These are phyloP conservation scores for Palaemon carinicauda DNA, from an alignment of 1,140 invertebrate genomes.

Conservation along the genomic window DNA sequence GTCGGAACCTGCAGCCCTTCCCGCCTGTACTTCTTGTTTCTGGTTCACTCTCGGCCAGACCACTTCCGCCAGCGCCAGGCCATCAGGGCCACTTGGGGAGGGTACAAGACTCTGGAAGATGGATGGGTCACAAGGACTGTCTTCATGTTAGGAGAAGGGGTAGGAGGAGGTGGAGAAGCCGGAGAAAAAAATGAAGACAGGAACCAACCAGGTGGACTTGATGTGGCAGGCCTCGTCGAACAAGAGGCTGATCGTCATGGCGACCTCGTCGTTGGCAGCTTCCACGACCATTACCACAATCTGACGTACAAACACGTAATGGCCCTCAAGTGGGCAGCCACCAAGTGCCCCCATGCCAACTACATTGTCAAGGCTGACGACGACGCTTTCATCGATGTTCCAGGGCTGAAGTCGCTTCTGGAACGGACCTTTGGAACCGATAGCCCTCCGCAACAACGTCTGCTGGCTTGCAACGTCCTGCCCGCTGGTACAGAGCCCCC, in stretches of 20 bases:
- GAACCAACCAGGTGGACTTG: background rate
- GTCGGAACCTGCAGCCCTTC: constrained; percentile 1
- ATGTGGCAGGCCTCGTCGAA: constrained; percentile 10
- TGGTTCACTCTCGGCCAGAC: constrained; percentile 64
- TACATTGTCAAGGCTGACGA: constrained; percentile 70
- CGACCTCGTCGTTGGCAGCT: constrained; percentile 66
- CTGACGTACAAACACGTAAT: constrained; percentile 68
- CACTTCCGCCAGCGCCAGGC: constrained; percentile 64
- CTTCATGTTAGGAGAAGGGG: constrained; percentile 62
- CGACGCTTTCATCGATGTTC: constrained; percentile 69
- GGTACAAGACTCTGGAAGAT: constrained; percentile 44
- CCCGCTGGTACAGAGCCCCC: constrained; percentile 63
- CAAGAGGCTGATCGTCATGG: constrained; percentile 60
- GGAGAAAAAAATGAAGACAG: constrained; percentile 60
- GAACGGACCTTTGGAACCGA: constrained; percentile 59
- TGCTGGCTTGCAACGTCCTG: constrained; percentile 64
- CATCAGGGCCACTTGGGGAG: constrained; percentile 64
- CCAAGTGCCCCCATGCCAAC: constrained; percentile 64
- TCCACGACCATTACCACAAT: constrained; percentile 67
- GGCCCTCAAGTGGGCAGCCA: constrained; percentile 66
- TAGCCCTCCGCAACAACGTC: constrained; percentile 46
- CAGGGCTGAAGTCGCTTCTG: constrained; percentile 64
- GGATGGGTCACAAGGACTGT: constrained; percentile 60
- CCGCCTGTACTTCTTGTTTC: constrained; percentile 59
- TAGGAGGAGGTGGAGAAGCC: constrained; percentile 58